A percentile compares a stretch with the other conserved stretches of the same genome.
Evolutionary conservation across 2,797 vertebrate species (phyloP).

Genomic region (Hyperoplus immaculatus): DNA sequence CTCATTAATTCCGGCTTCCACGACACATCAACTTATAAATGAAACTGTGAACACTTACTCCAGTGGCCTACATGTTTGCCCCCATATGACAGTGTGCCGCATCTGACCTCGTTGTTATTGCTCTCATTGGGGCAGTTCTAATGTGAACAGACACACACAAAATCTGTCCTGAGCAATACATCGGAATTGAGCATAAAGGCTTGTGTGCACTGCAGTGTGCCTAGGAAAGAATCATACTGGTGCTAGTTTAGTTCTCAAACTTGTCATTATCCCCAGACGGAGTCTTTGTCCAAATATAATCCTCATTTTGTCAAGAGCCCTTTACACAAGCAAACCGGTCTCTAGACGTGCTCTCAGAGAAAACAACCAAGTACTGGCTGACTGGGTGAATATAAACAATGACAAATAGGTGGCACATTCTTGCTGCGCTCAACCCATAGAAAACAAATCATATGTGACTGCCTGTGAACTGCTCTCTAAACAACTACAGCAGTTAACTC

Average conservation of each 20-base stretch:
- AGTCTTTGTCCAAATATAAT: conserved; percentile 33
- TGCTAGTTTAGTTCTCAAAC: conserved; percentile 17
- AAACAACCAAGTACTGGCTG: conserved; percentile 42
- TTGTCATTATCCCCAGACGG: conserved; percentile 41
- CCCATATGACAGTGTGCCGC: no score
- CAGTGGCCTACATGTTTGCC: no score
- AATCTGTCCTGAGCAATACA: no score
- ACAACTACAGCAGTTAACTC: conserved; percentile 36
- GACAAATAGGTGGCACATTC: conserved; percentile 41
- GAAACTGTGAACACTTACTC: no score
- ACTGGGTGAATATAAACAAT: conserved; percentile 43
- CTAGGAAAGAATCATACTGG: conserved; percentile 13
- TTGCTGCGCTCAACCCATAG: conserved; percentile 6
- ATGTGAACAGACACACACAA: no score
- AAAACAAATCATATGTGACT: conserved; percentile 39
- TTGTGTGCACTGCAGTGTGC: no score
- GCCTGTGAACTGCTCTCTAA: conserved; percentile 30
- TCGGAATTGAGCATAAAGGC: no score
- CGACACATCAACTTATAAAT: no score
- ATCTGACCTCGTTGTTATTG: no score
- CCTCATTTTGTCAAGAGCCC: conserved; percentile 37
- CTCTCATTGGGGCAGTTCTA: no score
- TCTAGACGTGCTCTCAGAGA: conserved; percentile 5
- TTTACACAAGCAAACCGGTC: conserved; percentile 18
- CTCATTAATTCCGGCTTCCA: no score